phyloP scores from a whole-genome alignment of 1,140 invertebrate genomes.

The Diabrotica undecimpunctata region DNA sequence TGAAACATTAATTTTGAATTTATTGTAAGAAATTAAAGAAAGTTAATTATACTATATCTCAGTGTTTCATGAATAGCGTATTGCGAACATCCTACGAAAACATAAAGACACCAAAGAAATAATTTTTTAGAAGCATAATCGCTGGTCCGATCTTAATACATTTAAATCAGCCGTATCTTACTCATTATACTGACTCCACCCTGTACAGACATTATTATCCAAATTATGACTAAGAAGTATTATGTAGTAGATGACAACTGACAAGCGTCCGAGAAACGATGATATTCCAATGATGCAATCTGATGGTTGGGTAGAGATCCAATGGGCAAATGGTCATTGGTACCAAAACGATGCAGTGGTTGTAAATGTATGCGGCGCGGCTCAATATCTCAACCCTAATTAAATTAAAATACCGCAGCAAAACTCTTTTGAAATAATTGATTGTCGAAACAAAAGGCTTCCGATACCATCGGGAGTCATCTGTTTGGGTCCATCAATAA shows the following conservation, averaged over 20 bases:
- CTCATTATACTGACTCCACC: no score
- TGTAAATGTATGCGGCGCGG: slow-evolving; percentile 33
- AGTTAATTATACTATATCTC: no score
- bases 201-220: neutral
- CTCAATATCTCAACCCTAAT: slow-evolving; percentile 35
- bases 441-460: slow-evolving; percentile 44
- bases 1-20: no score
- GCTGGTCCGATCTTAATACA: no score
- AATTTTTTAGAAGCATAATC: no score
- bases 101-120: no score
- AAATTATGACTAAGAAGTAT: slow-evolving; percentile 1
- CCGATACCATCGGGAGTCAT: slow-evolving; percentile 38
- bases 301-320: slow-evolving; percentile 6
- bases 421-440: slow-evolving; percentile 39
- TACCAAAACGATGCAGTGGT: slow-evolving; percentile 26
- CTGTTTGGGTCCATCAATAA: slow-evolving; percentile 37
- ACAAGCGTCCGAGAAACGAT: slow-evolving; percentile 7
- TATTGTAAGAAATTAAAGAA: no score
- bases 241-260: neutral
- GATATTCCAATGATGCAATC: slow-evolving; percentile 32
- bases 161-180: no score
- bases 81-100: no score
- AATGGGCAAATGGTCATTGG: neutral
- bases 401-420: slow-evolving; percentile 43
- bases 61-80: no score